A percentile compares a stretch with the other conserved stretches of the same genome.
Evolutionary conservation across 2,797 vertebrate species (phyloP).

Genomic region (Staurois parvus): DNA sequence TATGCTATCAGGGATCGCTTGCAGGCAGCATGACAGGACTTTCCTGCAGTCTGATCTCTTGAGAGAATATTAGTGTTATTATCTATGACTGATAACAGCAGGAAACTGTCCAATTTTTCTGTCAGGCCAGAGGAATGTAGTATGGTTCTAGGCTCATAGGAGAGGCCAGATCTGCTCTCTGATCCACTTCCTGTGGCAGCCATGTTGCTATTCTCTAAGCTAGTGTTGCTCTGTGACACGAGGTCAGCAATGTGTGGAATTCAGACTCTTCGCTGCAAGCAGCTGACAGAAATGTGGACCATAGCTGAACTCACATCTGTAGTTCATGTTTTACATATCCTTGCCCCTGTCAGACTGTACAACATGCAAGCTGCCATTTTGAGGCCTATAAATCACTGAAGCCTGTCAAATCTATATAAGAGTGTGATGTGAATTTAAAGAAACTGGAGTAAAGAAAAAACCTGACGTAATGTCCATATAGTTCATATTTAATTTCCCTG

Average conservation of each 20-base stretch:
- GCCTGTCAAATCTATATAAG: too few relatives aligned
- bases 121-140: not conserved
- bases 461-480: too few relatives aligned
- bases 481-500: too few relatives aligned
- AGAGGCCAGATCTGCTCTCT: not conserved
- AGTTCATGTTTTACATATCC: not conserved
- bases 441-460: too few relatives aligned
- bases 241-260: slow-evolving; percentile 19
- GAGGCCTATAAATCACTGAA: too few relatives aligned
- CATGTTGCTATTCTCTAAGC: not conserved
- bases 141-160: not conserved
- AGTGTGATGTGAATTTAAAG: too few relatives aligned
- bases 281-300: not conserved
- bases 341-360: too few relatives aligned
- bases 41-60: not conserved
- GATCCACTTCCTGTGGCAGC: not conserved
- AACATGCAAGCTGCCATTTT: too few relatives aligned
- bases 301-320: not conserved
- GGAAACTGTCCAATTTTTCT: not conserved
- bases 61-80: not conserved
- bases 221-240: not conserved
- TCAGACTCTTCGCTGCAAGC: not conserved
- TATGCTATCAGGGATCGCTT: not conserved
- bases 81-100: not conserved
- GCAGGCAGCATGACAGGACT: too few relatives aligned